Percentiles rank a stretch among this genome's conserved stretches.
These are phyloP conservation scores for Petrocephalus microphthalmus DNA, from an alignment of 2,113 vertebrate genomes.

Conservation along the genomic window DNA sequence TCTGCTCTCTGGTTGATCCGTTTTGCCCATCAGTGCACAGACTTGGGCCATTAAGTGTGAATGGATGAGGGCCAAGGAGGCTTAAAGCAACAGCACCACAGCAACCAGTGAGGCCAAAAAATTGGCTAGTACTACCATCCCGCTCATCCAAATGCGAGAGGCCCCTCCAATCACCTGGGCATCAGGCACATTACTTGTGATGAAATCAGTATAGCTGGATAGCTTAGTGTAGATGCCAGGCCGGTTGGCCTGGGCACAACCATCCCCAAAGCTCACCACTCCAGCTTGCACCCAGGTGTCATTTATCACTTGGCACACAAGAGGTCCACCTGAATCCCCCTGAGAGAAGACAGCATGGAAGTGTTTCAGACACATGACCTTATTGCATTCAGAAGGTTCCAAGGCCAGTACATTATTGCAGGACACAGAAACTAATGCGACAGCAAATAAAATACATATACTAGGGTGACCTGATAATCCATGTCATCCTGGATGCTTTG, in stretches of 20 bases:
- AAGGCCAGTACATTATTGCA: neutral
- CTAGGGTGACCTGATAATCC: no score
- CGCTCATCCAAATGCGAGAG: slow-evolving; percentile 24
- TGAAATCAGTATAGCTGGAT: slow-evolving; percentile 50
- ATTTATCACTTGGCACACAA: slow-evolving; percentile 56
- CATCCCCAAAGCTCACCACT: slow-evolving; percentile 64
- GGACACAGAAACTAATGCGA: neutral
- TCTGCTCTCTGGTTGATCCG: neutral
- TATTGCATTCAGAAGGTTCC: neutral
- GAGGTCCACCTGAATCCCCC: slow-evolving; percentile 69
- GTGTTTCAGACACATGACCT: neutral
- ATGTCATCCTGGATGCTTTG: no score
- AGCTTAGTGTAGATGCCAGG: slow-evolving; percentile 63
- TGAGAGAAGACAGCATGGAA: slow-evolving; percentile 24
- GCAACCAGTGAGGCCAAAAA: slow-evolving; percentile 37
- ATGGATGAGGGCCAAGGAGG: neutral
- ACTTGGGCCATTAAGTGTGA: slow-evolving; percentile 58
- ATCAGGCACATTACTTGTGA: slow-evolving; percentile 37
- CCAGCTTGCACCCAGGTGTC: slow-evolving; percentile 66
- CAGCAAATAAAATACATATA: no score
- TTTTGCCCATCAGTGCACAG: slow-evolving; percentile 53
- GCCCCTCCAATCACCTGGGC: slow-evolving; percentile 47
- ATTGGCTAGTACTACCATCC: slow-evolving; percentile 27
- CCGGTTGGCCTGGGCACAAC: slow-evolving; percentile 51
- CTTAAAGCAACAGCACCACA: slow-evolving; percentile 41